phyloP scores from a whole-genome alignment of 2,797 vertebrate genomes.

The Cossypha niveicapilla region DNA sequence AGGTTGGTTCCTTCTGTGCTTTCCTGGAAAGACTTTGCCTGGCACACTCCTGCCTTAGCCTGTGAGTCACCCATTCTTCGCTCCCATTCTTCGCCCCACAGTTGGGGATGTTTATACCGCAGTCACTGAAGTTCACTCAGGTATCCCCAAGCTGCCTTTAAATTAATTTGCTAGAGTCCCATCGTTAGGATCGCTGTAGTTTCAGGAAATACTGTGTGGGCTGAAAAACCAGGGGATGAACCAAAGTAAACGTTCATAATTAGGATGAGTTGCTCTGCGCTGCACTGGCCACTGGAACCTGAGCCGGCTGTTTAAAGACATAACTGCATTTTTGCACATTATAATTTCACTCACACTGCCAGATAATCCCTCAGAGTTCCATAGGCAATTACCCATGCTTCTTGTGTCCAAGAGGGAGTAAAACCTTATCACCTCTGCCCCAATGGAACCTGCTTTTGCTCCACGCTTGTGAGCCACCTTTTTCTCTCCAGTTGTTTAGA shows the following conservation, averaged over 20 bases:
- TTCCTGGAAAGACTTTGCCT: constrained; percentile 55
- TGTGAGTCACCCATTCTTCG: neutral
- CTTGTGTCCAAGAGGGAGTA: constrained; percentile 46
- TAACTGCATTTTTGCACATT: neutral
- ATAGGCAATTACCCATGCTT: constrained; percentile 34
- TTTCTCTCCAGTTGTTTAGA: constrained; percentile 31
- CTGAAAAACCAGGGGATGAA: constrained; percentile 12
- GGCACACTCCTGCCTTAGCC: neutral
- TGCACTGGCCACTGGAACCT: neutral
- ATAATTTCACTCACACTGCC: constrained; percentile 36
- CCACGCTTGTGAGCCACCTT: neutral
- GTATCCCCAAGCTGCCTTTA: constrained; percentile 34
- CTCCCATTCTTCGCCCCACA: neutral
- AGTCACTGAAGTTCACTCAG: neutral
- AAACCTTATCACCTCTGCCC: constrained; percentile 57
- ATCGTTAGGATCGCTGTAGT: neutral
- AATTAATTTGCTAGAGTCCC: constrained; percentile 8
- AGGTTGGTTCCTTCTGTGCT: neutral
- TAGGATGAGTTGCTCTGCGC: neutral
- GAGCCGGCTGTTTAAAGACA: neutral
- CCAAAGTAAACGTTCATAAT: constrained; percentile 3
- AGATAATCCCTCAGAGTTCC: constrained; percentile 45
- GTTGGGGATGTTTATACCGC: constrained; percentile 2
- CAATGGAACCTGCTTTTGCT: neutral
- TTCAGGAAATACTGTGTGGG: constrained; percentile 7